Evolutionary conservation across 2,797 vertebrate genomes (phyloP), one percentile per base, ranked within the genome.

Genomic region (Manis javanica): DNA sequence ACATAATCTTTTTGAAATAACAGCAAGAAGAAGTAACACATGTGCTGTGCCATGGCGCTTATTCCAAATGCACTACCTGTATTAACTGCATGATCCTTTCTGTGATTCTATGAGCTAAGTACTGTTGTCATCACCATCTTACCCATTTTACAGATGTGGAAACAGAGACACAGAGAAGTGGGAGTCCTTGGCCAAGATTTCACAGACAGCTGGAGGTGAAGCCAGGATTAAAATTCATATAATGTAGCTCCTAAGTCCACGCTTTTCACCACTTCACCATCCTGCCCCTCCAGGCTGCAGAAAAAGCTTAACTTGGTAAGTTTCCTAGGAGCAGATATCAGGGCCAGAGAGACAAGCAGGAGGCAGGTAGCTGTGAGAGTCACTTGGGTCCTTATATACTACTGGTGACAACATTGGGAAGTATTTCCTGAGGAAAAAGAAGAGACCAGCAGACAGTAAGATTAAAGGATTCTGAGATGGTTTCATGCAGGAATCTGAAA

Each of bases 101-200:
- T 7, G 3, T 0, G 10, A 2, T 29, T 71, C 31, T 63, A 10
- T 31, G 51, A 78, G 15, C 1, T 39, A n/a, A 90, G 74, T 29
- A 13, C 10, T 7, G 12, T 3, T 24, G 46, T 19, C 26, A 7
- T 64, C 5, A 46, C 19, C 61, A n/a, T n/a, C 4, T 42, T 66
- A 55, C 42, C 66, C 8, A 83, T 66, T 57, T 87, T 59, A 81
- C 14, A 59, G 74, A 94, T 3, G 29, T 74, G 42, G 87, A 95
- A 87, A 79, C 11, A 1, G 63, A 92, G 55, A 68, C 14, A 18
- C 12, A 42, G 19, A 86, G 26, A 86, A 79, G 39, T n/a, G 18
- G 61, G 31, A 34, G 3, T 42, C 77, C 18, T 8, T 59, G 37
- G 23, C 74, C 63, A 63, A 74, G 75, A 69, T 59, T 83, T 84